Evolutionary conservation across 1,140 invertebrate species (phyloP).

Genomic region (Lycorma delicatula): DNA sequence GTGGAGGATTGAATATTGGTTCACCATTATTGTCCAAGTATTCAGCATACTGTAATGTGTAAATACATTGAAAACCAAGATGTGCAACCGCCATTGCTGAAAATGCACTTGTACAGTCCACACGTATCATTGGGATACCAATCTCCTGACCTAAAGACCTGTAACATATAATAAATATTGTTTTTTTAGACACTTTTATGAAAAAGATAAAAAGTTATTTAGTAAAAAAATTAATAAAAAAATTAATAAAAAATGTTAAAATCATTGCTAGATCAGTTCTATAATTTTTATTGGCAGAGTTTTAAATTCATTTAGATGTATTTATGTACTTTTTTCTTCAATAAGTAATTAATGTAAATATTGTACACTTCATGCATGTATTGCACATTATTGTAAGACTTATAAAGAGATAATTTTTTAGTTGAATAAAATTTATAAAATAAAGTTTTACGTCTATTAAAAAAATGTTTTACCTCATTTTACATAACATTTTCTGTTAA

Average conservation of each 20-base stretch:
- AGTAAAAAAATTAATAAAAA: neutral
- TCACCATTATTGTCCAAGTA: constrained; percentile 47
- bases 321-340: no score
- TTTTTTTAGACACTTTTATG: neutral
- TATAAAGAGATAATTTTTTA: no score
- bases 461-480: no score
- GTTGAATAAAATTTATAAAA: no score
- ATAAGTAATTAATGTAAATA: no score
- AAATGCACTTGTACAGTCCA: constrained; percentile 58
- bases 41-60: constrained; percentile 51
- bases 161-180: constrained; percentile 30
- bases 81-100: constrained; percentile 58
- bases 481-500: no score
- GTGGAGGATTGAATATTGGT: constrained; percentile 46
- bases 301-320: no score
- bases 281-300: no score
- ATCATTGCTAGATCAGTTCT: neutral
- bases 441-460: no score
- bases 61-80: constrained; percentile 55
- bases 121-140: constrained; percentile 43
- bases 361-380: no score
- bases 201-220: neutral
- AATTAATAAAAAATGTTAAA: neutral
- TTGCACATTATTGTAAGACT: no score
- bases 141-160: constrained; percentile 47